Base-by-base conservation (phyloP, 2,888 invertebrate genomes). In the Callimorpha dominula region DNA sequence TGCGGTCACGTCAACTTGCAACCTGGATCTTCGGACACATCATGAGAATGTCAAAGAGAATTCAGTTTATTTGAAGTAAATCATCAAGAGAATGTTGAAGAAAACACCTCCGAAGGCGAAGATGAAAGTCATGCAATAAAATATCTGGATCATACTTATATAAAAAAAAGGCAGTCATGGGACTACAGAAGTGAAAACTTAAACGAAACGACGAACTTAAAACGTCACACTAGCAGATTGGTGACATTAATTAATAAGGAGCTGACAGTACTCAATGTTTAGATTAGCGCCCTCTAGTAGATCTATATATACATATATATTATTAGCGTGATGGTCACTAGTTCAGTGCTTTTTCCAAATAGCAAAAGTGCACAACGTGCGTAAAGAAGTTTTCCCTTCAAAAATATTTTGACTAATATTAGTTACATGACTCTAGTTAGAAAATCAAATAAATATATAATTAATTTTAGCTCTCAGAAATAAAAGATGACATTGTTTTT, bases 1-100 rank as follows among this genome's bases (percentile, higher is more conserved):
- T 60, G 65, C 78, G 77, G 77, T 71, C 79, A 72, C 79, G 81
- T 74, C 80, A 78, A 85, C 82, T 85, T 88, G 86, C 80, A 78
- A 85, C 82, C 85, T 88, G 86, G 86, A 89, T 85, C 85, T 84
- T 78, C 64, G 68, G 42, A n/a, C 43, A 57, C 8, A 50, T 65
- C 40, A 40, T 65, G 17, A 50, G 20, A 15, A 62, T 42, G 8
- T 62, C 12, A 40, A 0, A 17, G 7, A 62, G 7, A 50, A 31
- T 17, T 40, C 14, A 50, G 17, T 40, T 17, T 17, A 50, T 17
- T 62, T 62, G 42, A 8, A 42, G 43, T 46, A 60, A 31, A 31
- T 31, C 14, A 6, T 14, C 31, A 31, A 60, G 31, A 60, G 31
- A 20, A 31, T 20, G 20, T 14, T 46, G 20, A 31, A 49, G 65